phyloP scores from a whole-genome alignment of 2,113 vertebrate genomes.

The Scatophagus argus region DNA sequence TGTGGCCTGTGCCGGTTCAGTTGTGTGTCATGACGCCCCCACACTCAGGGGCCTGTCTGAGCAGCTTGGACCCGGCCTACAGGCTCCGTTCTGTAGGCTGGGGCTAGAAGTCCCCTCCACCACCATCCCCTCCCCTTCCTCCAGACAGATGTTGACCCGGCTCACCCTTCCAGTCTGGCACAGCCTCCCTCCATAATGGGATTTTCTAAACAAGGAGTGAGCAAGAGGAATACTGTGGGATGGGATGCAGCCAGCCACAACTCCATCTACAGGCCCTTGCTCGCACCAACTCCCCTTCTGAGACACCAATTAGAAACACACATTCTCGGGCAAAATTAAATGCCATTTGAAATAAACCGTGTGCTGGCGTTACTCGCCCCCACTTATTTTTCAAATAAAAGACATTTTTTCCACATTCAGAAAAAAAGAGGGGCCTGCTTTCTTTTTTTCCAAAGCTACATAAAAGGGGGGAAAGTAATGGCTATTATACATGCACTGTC shows the following conservation, averaged over 20 bases:
- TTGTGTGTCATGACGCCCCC: conserved; percentile 74
- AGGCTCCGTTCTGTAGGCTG: conserved; percentile 54
- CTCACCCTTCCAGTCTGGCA: conserved; percentile 81
- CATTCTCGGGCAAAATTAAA: conserved; percentile 63
- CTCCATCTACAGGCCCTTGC: conserved; percentile 68
- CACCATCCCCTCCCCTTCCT: conserved; percentile 49
- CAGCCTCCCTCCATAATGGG: conserved; percentile 76
- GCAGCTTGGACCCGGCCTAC: conserved; percentile 57
- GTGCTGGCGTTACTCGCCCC: conserved; percentile 64
- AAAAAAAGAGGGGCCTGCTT: conserved; percentile 22
- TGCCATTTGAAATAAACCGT: conserved; percentile 72
- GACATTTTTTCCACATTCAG: conserved; percentile 51
- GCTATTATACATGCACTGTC: conserved; percentile 87
- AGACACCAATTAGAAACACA: conserved; percentile 73
- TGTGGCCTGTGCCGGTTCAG: conserved; percentile 71
- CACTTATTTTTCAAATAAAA: conserved; percentile 72
- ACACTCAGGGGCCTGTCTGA: conserved; percentile 72
- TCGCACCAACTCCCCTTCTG: conserved; percentile 46
- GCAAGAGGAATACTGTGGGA: conserved; percentile 68
- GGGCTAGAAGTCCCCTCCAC: too few species aligned
- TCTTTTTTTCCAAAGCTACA: conserved; percentile 51
- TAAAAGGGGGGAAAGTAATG: conserved; percentile 64
- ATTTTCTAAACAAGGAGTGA: conserved; percentile 83
- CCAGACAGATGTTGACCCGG: conserved; percentile 84
- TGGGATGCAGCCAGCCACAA: conserved; percentile 64